These are phyloP conservation scores for Somateria mollissima DNA, from an alignment of 2,797 vertebrate genomes.

Conservation along the genomic window DNA sequence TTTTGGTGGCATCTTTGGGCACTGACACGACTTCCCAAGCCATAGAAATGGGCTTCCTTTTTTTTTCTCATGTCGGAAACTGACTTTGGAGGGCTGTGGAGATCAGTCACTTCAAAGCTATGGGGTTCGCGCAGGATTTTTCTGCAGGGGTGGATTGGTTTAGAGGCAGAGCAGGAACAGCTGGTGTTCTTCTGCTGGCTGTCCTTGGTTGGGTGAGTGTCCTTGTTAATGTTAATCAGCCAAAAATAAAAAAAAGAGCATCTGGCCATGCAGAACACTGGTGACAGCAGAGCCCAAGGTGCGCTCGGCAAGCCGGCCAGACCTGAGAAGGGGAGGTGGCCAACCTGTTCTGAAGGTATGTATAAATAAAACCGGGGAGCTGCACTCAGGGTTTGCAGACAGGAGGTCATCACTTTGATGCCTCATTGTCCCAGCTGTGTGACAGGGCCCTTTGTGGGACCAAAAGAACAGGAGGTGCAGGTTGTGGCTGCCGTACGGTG, in stretches of 20 bases:
- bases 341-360: neutral
- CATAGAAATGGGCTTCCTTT: neutral
- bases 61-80: neutral
- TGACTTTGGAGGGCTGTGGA: neutral
- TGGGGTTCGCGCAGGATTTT: neutral
- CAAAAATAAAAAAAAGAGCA: neutral
- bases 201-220: slow-evolving; percentile 5
- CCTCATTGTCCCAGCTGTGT: neutral
- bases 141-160: neutral
- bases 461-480: neutral
- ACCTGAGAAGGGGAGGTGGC: neutral
- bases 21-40: neutral
- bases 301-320: neutral
- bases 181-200: neutral
- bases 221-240: neutral
- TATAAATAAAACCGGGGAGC: neutral
- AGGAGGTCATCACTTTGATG: neutral
- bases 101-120: neutral
- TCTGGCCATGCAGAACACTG: neutral
- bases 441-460: neutral
- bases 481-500: neutral
- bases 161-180: slow-evolving; percentile 12
- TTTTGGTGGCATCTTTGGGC: neutral
- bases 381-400: neutral
- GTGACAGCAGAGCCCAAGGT: neutral